Percentiles rank a stretch among this genome's conserved stretches.
Evolutionary conservation across 35 echinoderm and acorn worm species (phyloP).

Genomic region (Lytechinus pictus): DNA sequence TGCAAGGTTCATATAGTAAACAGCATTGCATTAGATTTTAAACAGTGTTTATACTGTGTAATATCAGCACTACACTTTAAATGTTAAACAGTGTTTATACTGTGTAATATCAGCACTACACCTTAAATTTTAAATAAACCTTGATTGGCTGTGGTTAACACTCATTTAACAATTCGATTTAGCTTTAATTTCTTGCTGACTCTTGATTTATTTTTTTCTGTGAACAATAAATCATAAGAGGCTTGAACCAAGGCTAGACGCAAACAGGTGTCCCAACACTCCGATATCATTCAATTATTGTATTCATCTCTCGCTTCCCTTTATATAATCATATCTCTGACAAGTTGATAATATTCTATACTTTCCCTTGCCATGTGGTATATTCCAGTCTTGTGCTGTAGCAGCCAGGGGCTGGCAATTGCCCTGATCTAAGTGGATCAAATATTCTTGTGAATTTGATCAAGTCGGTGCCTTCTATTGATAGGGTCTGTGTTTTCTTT

Average conservation of each 20-base stretch:
- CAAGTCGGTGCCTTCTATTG: not conserved
- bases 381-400: not conserved
- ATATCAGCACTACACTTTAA: too few relatives aligned
- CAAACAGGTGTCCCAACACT: constrained; percentile 15
- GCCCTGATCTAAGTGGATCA: constrained; percentile 30
- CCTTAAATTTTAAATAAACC: too few relatives aligned
- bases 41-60: too few relatives aligned
- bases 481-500: not conserved
- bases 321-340: not conserved
- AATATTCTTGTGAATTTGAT: constrained; percentile 34
- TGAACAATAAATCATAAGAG: not conserved
- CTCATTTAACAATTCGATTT: too few relatives aligned
- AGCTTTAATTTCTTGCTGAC: not conserved
- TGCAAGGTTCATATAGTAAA: too few relatives aligned
- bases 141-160: too few relatives aligned
- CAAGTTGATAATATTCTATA: not conserved
- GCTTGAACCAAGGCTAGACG: not conserved
- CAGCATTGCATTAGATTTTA: too few relatives aligned
- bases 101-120: too few relatives aligned
- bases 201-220: not conserved
- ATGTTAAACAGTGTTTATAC: too few relatives aligned
- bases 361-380: not conserved
- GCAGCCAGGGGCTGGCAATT: constrained; percentile 24
- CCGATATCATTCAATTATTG: not conserved
- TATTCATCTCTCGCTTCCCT: not conserved